Conservation (phyloP, 2,888 invertebrate species). For the Drosophila fungiperda region DNA sequence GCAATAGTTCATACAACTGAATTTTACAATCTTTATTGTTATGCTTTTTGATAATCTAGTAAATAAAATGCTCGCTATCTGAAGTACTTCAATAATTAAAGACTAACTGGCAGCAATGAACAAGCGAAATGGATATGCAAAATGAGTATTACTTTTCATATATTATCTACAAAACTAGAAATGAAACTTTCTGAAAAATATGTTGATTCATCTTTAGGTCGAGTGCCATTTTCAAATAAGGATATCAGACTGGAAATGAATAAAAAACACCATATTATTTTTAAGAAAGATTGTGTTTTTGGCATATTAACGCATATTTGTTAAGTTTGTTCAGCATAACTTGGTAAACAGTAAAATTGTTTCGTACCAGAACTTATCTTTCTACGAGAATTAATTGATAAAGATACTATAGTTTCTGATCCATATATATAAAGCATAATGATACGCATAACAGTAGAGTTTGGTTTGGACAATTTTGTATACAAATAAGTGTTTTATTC, state of each 20-base stretch:
- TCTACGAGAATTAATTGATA: background rate
- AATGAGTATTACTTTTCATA: background rate
- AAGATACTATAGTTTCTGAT: background rate
- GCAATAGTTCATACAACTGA: background rate
- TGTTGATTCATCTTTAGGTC: background rate
- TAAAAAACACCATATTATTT: background rate
- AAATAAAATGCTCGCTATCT: background rate
- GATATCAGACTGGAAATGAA: background rate
- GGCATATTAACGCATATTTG: background rate
- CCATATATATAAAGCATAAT: background rate
- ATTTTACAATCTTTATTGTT: background rate
- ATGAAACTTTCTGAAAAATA: background rate
- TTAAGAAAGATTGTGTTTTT: background rate
- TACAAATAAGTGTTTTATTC: background rate
- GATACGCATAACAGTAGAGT: background rate
- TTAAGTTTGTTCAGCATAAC: background rate
- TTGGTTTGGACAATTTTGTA: too few relatives aligned
- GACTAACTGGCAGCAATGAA: too few relatives aligned
- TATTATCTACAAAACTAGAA: background rate
- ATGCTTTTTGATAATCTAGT: background rate
- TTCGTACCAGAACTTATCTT: background rate
- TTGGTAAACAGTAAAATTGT: background rate
- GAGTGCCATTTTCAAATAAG: background rate
- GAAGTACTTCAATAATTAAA: background rate
- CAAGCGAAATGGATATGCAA: too few relatives aligned